Evolutionary conservation across 2,113 vertebrate genomes (phyloP).

Genomic region (Madoqua kirkii): DNA sequence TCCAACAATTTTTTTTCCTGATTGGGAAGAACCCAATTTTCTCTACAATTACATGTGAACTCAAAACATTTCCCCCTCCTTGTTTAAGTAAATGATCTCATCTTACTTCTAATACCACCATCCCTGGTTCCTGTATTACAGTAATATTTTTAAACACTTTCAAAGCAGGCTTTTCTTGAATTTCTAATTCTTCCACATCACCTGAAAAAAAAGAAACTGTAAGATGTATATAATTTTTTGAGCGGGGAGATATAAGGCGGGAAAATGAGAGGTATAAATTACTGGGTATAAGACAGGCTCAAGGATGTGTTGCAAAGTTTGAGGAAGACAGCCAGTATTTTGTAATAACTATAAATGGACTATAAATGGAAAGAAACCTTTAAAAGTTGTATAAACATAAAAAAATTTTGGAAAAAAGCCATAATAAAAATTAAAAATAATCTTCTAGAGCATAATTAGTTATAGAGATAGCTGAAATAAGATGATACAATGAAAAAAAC

Average conservation of each 20-base stretch:
- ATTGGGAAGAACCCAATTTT: not conserved
- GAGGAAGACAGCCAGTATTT: not conserved
- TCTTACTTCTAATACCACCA: slow-evolving; percentile 94
- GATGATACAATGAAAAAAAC: not conserved
- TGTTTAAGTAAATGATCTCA: not conserved
- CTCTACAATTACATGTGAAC: not conserved
- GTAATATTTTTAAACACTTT: slow-evolving; percentile 94
- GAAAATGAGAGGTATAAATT: not conserved
- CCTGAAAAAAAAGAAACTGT: slow-evolving; percentile 78
- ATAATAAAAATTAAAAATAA: not conserved
- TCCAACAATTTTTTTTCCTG: not conserved
- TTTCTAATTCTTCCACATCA: slow-evolving; percentile 96
- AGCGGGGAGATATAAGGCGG: not conserved
- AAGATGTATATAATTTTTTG: not conserved
- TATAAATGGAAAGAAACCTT: not conserved
- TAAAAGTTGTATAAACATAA: not conserved
- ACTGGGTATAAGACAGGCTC: not conserved
- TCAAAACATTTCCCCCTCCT: not conserved
- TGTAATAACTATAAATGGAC: not conserved
- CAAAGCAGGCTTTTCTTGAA: slow-evolving; percentile 90
- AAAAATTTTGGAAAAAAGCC: not conserved
- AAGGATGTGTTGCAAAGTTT: not conserved
- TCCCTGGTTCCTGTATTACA: slow-evolving; percentile 90
- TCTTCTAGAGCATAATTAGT: not conserved
- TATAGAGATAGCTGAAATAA: not conserved